phyloP scores from a whole-genome alignment of 2,113 vertebrate species.

The Rhizomys pruinosus region DNA sequence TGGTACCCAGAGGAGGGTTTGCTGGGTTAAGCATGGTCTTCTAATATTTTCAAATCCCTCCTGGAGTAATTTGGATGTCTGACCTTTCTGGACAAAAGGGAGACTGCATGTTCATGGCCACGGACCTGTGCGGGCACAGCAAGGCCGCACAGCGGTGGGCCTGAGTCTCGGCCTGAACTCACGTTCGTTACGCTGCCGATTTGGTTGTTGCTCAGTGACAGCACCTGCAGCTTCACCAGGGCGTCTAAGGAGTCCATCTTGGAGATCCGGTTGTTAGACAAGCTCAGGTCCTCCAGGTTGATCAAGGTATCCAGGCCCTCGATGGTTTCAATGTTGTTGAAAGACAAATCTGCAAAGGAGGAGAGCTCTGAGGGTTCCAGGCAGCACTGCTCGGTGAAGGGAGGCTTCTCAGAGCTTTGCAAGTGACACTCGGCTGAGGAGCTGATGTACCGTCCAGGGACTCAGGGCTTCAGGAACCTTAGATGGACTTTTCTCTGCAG shows the following conservation, averaged over 20 bases:
- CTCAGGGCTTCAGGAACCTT: neutral
- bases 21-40: neutral
- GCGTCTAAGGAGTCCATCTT: conserved; percentile 92
- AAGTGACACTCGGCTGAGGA: neutral
- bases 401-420: neutral
- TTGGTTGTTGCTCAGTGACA: conserved; percentile 92
- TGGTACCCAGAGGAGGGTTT: neutral
- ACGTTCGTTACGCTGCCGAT: conserved; percentile 90
- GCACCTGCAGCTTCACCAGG: conserved; percentile 89
- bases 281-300: conserved; percentile 93
- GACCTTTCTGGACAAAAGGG: neutral
- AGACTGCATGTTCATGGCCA: neutral
- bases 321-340: conserved; percentile 94
- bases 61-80: neutral
- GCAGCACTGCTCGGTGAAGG: no score
- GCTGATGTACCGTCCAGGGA: neutral
- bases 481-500: neutral
- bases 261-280: conserved; percentile 93
- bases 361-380: neutral
- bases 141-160: neutral
- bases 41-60: neutral
- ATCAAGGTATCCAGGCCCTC: conserved; percentile 90
- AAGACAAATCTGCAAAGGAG: conserved; percentile 92
- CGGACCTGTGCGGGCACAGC: neutral
- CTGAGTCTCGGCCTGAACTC: conserved; percentile 75